Evolutionary conservation across 2,888 invertebrate species (phyloP).

Genomic region (Cheilosia grossa): DNA sequence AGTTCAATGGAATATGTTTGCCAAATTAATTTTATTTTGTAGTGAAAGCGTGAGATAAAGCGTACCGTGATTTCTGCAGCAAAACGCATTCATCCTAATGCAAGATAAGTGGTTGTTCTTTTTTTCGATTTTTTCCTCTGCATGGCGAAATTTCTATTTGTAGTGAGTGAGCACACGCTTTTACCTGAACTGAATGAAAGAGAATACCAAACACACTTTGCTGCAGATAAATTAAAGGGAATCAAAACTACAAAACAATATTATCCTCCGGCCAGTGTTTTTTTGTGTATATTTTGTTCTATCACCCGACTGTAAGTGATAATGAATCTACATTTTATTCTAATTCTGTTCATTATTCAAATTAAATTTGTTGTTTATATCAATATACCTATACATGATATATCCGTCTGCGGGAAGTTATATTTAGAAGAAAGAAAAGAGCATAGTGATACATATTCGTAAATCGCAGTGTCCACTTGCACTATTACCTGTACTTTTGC

Average conservation of each 20-base stretch:
- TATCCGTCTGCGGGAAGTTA: conserved; percentile 41
- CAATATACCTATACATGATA: not conserved
- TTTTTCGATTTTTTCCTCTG: conserved; percentile 46
- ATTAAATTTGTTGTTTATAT: conserved; percentile 10
- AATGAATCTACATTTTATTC: conserved; percentile 37
- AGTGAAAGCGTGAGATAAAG: conserved; percentile 36
- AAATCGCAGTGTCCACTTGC: conserved; percentile 53
- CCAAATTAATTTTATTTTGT: conserved; percentile 67
- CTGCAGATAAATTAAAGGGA: conserved; percentile 71
- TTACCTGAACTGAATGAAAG: conserved; percentile 16
- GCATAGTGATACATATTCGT: not conserved
- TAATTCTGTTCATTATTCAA: conserved; percentile 40
- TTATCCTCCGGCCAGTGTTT: conserved; percentile 54
- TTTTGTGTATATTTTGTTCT: conserved; percentile 27
- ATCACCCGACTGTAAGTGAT: conserved; percentile 59
- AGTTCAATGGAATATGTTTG: conserved; percentile 61
- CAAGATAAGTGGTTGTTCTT: conserved; percentile 55
- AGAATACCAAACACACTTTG: conserved; percentile 46
- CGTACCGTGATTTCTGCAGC: conserved; percentile 19
- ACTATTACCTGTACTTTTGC: conserved; percentile 13
- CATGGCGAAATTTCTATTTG: conserved; percentile 66
- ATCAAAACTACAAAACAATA: conserved; percentile 67
- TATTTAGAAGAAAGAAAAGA: conserved; percentile 20
- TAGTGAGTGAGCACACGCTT: conserved; percentile 20
- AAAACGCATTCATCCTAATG: conserved; percentile 3